Evolutionary conservation across 2,888 invertebrate species (phyloP).

Genomic region (Entomobrya proxima): DNA sequence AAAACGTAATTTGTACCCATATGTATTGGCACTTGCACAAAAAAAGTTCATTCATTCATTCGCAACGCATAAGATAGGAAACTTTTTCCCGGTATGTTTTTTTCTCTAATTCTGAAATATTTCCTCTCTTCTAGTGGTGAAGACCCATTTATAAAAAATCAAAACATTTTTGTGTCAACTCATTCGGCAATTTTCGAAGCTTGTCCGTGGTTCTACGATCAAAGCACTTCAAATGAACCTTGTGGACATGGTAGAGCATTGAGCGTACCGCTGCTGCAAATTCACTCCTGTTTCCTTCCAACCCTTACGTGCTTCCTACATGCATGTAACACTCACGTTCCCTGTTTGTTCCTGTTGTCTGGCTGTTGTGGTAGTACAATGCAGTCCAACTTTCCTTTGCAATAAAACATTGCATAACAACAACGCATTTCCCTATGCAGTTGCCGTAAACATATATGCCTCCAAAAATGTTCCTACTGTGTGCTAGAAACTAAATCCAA

Average conservation of each 20-base stretch:
- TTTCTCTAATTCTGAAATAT: conserved; percentile 62
- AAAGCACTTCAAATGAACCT: background rate
- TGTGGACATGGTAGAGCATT: background rate
- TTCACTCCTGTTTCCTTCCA: conserved; percentile 1
- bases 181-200: conserved; percentile 41
- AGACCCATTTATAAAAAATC: conserved; percentile 64
- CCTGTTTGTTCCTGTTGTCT: background rate
- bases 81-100: conserved; percentile 63
- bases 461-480: background rate
- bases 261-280: background rate
- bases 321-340: background rate
- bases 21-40: conserved; percentile 14
- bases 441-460: background rate
- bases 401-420: conserved; percentile 57
- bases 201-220: background rate
- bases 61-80: conserved; percentile 61
- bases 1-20: background rate
- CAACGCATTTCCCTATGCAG: conserved; percentile 59
- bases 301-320: background rate
- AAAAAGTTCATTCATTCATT: conserved; percentile 65
- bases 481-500: background rate
- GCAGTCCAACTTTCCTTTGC: conserved; percentile 47
- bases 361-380: conserved; percentile 26
- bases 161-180: conserved; percentile 63
- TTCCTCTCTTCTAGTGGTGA: conserved; percentile 26